Evolutionary conservation across 2,113 vertebrate genomes (phyloP).

Genomic region (Taxidea taxus): DNA sequence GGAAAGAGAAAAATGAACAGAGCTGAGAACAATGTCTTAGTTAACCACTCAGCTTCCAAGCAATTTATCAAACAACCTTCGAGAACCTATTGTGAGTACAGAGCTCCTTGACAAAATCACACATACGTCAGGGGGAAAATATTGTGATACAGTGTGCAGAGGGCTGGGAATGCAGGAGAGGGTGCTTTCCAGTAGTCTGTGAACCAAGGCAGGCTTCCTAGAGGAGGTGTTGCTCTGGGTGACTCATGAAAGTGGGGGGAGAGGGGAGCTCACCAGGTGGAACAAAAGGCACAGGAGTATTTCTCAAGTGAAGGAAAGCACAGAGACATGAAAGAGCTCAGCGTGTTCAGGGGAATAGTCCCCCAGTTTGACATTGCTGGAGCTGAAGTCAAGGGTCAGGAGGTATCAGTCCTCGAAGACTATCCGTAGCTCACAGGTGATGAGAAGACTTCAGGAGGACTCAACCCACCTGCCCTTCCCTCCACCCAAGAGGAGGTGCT

Average conservation of each 20-base stretch:
- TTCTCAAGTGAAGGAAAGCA: background rate
- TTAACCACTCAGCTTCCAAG: background rate
- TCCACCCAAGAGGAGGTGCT: background rate
- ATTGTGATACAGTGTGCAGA: background rate
- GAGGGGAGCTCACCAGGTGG: background rate
- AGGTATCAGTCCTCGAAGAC: background rate
- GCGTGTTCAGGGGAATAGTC: background rate
- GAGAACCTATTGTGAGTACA: background rate
- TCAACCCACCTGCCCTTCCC: background rate
- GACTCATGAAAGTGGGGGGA: background rate
- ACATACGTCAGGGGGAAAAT: background rate
- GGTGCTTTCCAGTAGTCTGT: fast-evolving
- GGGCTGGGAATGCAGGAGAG: background rate
- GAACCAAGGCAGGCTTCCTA: background rate
- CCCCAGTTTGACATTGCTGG: background rate
- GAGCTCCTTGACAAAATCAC: background rate
- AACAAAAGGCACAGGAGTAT: background rate
- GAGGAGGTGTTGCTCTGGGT: background rate
- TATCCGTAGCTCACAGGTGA: background rate
- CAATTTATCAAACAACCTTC: background rate
- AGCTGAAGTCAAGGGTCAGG: background rate
- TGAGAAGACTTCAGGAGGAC: background rate
- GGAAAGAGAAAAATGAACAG: background rate
- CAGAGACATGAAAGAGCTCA: background rate
- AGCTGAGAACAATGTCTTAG: background rate